These are phyloP conservation scores for Lasioglossum oenotherae DNA, from an alignment of 2,888 invertebrate genomes.

Conservation along the genomic window DNA sequence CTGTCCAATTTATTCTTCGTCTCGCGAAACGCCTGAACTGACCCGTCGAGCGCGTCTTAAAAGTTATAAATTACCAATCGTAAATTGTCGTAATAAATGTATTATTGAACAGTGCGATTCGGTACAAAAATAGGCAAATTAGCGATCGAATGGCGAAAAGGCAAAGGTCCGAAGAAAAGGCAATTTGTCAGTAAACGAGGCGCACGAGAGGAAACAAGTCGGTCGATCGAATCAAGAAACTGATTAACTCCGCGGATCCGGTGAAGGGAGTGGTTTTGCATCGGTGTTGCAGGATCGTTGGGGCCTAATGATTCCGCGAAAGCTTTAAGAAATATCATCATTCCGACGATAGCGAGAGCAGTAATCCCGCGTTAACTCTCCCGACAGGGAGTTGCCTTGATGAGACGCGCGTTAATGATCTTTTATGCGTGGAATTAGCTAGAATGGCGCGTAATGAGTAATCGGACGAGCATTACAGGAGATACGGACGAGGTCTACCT, in stretches of 20 bases:
- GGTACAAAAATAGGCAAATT: neutral
- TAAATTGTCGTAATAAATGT: neutral
- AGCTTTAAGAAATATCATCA: slow-evolving; percentile 34
- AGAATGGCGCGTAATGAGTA: slow-evolving; percentile 48
- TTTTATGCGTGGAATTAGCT: slow-evolving; percentile 49
- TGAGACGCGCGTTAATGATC: slow-evolving; percentile 59
- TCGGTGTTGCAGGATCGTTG: neutral
- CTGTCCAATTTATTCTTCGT: neutral
- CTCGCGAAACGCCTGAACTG: neutral
- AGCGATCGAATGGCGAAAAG: neutral
- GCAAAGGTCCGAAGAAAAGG: neutral
- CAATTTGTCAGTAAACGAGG: neutral
- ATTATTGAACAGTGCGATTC: neutral
- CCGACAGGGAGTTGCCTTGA: slow-evolving; percentile 37
- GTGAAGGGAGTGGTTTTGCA: slow-evolving; percentile 17
- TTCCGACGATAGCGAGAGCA: slow-evolving; percentile 24
- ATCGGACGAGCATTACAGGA: slow-evolving; percentile 33
- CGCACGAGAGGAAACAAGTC: neutral
- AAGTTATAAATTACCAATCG: neutral
- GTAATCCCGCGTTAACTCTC: slow-evolving; percentile 49
- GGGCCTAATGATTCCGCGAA: slow-evolving; percentile 37
- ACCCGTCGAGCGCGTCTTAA: neutral
- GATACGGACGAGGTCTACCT: slow-evolving; percentile 1
- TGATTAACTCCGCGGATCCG: slow-evolving; percentile 19
- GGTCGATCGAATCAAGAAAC: slow-evolving; percentile 12